Conservation (phyloP, 2,113 vertebrate species). For the Colinus virginianus region DNA sequence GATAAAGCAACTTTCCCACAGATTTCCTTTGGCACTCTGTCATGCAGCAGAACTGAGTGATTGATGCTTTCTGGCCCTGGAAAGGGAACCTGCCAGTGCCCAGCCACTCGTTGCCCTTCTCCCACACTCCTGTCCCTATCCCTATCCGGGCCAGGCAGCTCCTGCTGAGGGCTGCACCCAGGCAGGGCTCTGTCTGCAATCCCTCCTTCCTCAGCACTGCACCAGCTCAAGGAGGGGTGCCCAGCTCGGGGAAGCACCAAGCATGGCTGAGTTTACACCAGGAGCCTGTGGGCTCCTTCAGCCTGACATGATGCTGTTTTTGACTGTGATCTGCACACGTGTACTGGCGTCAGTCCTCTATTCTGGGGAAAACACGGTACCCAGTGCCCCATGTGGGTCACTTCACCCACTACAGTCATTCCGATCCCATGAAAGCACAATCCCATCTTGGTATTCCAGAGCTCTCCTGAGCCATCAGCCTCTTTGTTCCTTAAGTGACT, state of each 20-base stretch:
- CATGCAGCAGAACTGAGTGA: constrained; percentile 17
- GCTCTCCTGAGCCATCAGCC: neutral
- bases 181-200: neutral
- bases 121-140: neutral
- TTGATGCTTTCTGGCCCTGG: neutral
- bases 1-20: constrained; percentile 66
- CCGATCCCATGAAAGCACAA: neutral
- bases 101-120: accelerated
- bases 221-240: accelerated
- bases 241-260: accelerated
- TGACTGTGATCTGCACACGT: neutral
- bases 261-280: accelerated
- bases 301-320: neutral
- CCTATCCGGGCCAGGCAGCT: accelerated
- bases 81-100: neutral
- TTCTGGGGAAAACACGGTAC: neutral
- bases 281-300: neutral
- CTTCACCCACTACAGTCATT: accelerated
- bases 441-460: neutral
- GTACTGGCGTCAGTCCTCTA: neutral
- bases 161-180: neutral
- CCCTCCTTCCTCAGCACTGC: accelerated
- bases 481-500: neutral
- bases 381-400: neutral
- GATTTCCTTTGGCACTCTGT: constrained; percentile 63